These are phyloP conservation scores for Acrocephalus arundinaceus DNA, from an alignment of 2,113 vertebrate genomes.

Conservation along the genomic window DNA sequence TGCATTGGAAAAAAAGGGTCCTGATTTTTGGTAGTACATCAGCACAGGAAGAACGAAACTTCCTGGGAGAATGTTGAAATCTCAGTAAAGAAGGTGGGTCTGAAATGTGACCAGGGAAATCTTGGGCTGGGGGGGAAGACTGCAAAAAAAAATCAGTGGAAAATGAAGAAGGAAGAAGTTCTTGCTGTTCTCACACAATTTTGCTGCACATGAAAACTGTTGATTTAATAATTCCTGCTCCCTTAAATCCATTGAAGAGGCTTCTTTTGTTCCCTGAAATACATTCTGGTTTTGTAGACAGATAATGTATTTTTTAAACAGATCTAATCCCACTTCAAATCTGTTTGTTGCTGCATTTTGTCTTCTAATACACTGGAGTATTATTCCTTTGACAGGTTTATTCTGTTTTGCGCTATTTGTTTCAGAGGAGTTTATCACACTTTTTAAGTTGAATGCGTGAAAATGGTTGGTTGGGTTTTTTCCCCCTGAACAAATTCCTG, in stretches of 20 bases:
- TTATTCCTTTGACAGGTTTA: constrained; percentile 70
- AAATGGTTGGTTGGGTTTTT: not conserved
- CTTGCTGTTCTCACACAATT: not conserved
- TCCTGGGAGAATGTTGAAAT: not conserved
- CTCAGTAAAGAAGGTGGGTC: not conserved
- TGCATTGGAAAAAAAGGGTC: not conserved
- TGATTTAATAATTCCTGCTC: not conserved
- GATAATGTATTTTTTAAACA: constrained; percentile 65
- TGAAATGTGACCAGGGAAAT: not conserved
- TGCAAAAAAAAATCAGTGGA: not conserved
- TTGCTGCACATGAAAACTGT: not conserved
- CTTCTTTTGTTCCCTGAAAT: constrained; percentile 38
- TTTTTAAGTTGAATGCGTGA: not conserved
- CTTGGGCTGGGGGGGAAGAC: rapidly evolving
- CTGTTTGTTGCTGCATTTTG: constrained; percentile 60
- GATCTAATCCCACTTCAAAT: constrained; percentile 43
- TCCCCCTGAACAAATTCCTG: not conserved
- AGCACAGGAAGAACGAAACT: not conserved
- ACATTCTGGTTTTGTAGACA: not conserved
- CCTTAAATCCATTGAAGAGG: not conserved
- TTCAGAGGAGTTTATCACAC: constrained; percentile 21
- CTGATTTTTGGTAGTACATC: not conserved
- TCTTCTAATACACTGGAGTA: constrained; percentile 47
- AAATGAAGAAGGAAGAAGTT: not conserved
- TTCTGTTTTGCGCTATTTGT: constrained; percentile 59